Evolutionary conservation across 2,113 vertebrate genomes (phyloP).

Genomic region (Tautogolabrus adspersus): DNA sequence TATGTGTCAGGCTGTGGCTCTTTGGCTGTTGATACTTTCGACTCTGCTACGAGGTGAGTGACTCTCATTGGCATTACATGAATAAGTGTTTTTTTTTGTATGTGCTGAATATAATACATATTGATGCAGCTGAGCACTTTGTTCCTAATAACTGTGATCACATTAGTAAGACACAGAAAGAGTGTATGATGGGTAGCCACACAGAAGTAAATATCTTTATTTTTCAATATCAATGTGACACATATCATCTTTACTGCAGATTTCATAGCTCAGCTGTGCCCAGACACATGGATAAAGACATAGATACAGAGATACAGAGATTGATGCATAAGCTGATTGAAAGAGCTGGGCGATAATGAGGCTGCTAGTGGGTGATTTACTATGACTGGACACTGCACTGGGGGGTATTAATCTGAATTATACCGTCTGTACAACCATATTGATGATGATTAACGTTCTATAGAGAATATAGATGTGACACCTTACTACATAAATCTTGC

Average conservation of each 20-base stretch:
- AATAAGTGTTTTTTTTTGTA: constrained; percentile 46
- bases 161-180: constrained; percentile 6
- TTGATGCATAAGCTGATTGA: constrained; percentile 11
- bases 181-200: constrained; percentile 21
- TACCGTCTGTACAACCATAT: constrained; percentile 13
- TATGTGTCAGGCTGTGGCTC: constrained; percentile 71
- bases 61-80: constrained; percentile 42
- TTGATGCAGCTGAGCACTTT: background rate
- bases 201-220: background rate
- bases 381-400: background rate
- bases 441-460: constrained; percentile 26
- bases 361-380: constrained; percentile 6
- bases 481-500: constrained; percentile 18
- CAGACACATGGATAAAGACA: constrained; percentile 29
- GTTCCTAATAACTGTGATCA: constrained; percentile 12
- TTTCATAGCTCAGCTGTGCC: constrained; percentile 8
- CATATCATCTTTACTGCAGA: constrained; percentile 34
- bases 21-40: constrained; percentile 69
- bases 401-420: constrained; percentile 36
- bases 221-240: constrained; percentile 38
- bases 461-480: constrained; percentile 49
- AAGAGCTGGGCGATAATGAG: constrained; percentile 11
- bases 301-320: constrained; percentile 29
- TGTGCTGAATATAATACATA: background rate
- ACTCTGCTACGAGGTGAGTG: constrained; percentile 80